A percentile compares a stretch with the other conserved stretches of the same genome.
phyloP scores from a whole-genome alignment of 1,140 invertebrate genomes.

The Aphelinus certus region DNA sequence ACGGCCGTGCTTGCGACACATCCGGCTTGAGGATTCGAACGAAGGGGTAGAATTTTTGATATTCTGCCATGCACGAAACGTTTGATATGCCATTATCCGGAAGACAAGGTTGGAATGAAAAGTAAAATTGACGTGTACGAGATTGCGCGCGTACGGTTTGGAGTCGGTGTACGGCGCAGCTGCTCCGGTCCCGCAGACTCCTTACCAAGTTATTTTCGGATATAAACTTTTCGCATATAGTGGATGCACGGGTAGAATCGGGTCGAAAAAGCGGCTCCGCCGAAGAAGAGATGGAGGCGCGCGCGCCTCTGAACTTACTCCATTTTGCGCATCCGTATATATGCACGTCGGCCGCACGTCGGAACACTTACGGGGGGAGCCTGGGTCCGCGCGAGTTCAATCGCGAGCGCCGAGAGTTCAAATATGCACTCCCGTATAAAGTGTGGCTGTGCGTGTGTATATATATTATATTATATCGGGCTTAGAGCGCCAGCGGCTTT shows the following conservation, averaged over 20 bases:
- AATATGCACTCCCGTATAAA: neutral
- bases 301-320: slow-evolving; percentile 41
- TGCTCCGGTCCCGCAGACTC: slow-evolving; percentile 35
- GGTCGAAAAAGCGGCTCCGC: neutral
- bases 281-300: slow-evolving; percentile 1
- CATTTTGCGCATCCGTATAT: slow-evolving; percentile 37
- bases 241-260: neutral
- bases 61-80: no score
- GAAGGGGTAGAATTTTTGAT: no score
- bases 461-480: no score
- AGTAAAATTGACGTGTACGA: no score
- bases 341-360: neutral
- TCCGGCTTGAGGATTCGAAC: no score
- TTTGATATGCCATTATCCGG: no score
- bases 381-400: neutral
- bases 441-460: no score
- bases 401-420: neutral
- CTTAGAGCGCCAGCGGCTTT: no score
- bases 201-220: slow-evolving; percentile 22
- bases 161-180: slow-evolving; percentile 32
- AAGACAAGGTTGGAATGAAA: no score
- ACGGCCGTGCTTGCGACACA: no score
- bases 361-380: slow-evolving; percentile 19
- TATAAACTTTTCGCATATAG: slow-evolving; percentile 41
- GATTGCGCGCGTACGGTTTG: no score